A percentile compares a stretch with the other conserved stretches of the same genome.
Conservation (phyloP, 1,140 invertebrate species). For the Glomeris maerens region DNA sequence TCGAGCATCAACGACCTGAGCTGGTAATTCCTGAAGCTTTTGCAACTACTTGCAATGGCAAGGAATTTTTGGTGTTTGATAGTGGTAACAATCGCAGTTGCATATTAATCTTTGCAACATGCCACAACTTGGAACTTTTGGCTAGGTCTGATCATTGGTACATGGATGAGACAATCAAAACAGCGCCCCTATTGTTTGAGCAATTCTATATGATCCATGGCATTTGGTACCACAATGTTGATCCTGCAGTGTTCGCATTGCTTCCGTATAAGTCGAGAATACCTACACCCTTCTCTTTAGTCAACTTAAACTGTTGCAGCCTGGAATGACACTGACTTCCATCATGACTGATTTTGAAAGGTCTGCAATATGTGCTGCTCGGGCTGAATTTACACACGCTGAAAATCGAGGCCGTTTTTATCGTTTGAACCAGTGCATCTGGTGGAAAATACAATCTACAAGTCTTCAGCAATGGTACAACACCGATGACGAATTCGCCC, state of each 20-base stretch:
- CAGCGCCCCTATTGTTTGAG: conserved; percentile 10
- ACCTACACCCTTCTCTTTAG: background rate
- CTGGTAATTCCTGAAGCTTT: background rate
- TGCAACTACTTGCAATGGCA: background rate
- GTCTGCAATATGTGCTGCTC: conserved; percentile 2
- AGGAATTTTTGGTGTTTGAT: background rate
- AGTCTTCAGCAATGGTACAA: background rate
- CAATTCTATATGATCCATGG: conserved; percentile 14
- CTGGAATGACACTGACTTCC: conserved; percentile 1
- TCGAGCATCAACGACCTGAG: background rate
- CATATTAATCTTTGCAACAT: conserved; percentile 9
- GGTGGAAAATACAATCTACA: background rate
- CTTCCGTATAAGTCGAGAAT: background rate
- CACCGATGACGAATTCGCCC: conserved; percentile 4
- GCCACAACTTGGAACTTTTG: conserved; percentile 7
- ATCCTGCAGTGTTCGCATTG: conserved; percentile 3
- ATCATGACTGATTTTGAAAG: conserved; percentile 14
- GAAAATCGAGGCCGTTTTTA: conserved; percentile 4
- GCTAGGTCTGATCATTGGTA: background rate
- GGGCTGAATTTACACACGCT: background rate
- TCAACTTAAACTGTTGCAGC: conserved; percentile 3
- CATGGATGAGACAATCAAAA: conserved; percentile 12
- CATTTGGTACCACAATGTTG: conserved; percentile 4
- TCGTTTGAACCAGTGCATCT: conserved; percentile 2
- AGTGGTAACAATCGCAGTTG: background rate